Conservation (phyloP, 53 echinoderm and acorn worm genomes). For the Echinarachnius parma region DNA sequence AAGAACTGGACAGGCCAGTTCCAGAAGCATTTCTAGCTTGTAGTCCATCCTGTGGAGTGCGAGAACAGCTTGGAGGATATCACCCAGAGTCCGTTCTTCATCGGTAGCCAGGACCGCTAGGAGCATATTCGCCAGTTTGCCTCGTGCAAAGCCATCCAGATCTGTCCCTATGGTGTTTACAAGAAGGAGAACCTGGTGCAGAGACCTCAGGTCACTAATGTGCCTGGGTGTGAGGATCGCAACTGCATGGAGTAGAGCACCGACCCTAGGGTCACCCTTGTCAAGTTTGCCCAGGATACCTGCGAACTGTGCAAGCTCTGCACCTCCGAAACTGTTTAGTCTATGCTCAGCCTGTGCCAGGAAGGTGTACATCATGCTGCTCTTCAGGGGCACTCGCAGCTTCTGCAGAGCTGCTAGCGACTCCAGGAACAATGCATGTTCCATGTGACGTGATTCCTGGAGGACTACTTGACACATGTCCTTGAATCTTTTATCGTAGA, state of each 20-base stretch:
- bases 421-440: conserved; percentile 28
- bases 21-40: conserved; percentile 26
- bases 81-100: conserved; percentile 18
- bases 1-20: conserved; percentile 15
- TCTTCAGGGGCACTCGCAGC: conserved; percentile 25
- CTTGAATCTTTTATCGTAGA: conserved; percentile 28
- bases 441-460: conserved; percentile 51
- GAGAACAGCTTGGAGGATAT: conserved; percentile 10
- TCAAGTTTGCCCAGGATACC: conserved; percentile 9
- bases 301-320: conserved; percentile 26
- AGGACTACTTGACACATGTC: conserved; percentile 46
- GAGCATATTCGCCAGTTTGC: conserved; percentile 31
- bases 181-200: not conserved
- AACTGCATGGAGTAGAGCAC: conserved; percentile 8
- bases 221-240: conserved; percentile 14
- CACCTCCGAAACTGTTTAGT: conserved; percentile 4
- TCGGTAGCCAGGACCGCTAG: conserved; percentile 21
- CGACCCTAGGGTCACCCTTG: conserved; percentile 5
- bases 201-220: not conserved
- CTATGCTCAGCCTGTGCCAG: conserved; percentile 31
- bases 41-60: conserved; percentile 18
- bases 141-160: conserved; percentile 1
- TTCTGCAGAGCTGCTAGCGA: conserved; percentile 37
- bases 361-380: conserved; percentile 34
- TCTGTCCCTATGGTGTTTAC: not conserved